A percentile compares a stretch with the other conserved stretches of the same genome.
Evolutionary conservation across 2,113 vertebrate genomes (phyloP).

Genomic region (Hepsetus odoe): DNA sequence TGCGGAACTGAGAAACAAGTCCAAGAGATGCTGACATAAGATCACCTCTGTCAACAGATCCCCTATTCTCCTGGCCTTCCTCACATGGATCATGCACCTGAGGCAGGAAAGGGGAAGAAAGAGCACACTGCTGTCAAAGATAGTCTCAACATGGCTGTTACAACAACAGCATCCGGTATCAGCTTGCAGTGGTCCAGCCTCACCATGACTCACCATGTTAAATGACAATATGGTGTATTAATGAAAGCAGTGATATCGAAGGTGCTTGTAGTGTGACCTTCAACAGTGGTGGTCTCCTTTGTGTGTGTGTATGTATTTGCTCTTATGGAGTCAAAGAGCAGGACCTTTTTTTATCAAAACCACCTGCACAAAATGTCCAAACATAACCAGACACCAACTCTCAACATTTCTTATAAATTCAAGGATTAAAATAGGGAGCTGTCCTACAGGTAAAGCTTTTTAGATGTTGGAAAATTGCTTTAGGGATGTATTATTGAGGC

Average conservation of each 20-base stretch:
- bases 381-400: neutral
- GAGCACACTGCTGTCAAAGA: conserved; percentile 18
- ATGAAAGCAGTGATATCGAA: conserved; percentile 25
- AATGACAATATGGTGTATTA: conserved; percentile 34
- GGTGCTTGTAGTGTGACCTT: conserved; percentile 23
- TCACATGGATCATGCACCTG: conserved; percentile 20
- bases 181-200: conserved; percentile 25
- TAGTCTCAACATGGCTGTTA: conserved; percentile 31
- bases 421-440: neutral
- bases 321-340: neutral
- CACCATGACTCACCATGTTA: conserved; percentile 22
- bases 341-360: neutral
- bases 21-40: conserved; percentile 57
- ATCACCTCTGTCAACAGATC: conserved; percentile 49
- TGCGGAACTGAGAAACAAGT: conserved; percentile 56
- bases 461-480: neutral
- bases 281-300: neutral
- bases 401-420: neutral
- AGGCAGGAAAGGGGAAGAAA: conserved; percentile 15
- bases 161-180: conserved; percentile 52
- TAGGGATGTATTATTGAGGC: neutral
- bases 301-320: neutral
- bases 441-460: neutral
- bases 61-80: conserved; percentile 36
- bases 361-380: neutral